These are phyloP conservation scores for Metacarcinus magister DNA, from an alignment of 2,888 invertebrate species.

Conservation along the genomic window DNA sequence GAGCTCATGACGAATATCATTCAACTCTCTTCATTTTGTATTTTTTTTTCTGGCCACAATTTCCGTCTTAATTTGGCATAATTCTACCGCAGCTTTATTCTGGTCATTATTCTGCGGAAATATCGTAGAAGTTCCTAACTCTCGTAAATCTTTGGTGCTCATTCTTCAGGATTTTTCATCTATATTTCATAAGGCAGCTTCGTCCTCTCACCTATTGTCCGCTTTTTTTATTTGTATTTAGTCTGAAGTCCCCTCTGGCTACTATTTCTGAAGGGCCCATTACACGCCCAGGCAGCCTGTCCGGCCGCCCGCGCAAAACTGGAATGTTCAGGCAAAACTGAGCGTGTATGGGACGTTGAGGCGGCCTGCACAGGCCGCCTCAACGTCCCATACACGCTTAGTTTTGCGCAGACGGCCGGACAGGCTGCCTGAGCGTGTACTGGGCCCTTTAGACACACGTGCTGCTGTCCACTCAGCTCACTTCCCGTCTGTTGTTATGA, in stretches of 20 bases:
- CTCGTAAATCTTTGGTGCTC: background rate
- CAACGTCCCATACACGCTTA: too few relatives aligned
- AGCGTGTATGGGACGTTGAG: too few relatives aligned
- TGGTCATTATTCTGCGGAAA: conserved; percentile 26
- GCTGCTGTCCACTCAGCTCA: background rate
- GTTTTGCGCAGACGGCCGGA: too few relatives aligned
- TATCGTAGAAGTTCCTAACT: background rate
- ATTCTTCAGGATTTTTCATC: conserved; percentile 26
- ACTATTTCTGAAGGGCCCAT: background rate
- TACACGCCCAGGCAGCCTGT: too few relatives aligned
- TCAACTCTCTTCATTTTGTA: background rate
- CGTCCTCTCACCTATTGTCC: background rate
- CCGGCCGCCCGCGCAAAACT: too few relatives aligned
- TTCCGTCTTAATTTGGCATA: conserved; percentile 1
- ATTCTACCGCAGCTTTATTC: conserved; percentile 12
- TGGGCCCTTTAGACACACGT: background rate
- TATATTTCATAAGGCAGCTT: conserved; percentile 13
- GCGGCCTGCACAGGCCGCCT: too few relatives aligned
- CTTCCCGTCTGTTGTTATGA: background rate
- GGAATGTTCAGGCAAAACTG: too few relatives aligned
- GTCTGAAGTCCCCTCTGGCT: background rate
- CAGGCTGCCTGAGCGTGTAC: too few relatives aligned
- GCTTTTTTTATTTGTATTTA: background rate
- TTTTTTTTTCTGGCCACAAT: conserved; percentile 2
- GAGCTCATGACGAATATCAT: background rate